Evolutionary conservation across 2,888 invertebrate genomes (phyloP), one percentile per base, ranked within the genome.

Genomic region (Drosophila colorata): DNA sequence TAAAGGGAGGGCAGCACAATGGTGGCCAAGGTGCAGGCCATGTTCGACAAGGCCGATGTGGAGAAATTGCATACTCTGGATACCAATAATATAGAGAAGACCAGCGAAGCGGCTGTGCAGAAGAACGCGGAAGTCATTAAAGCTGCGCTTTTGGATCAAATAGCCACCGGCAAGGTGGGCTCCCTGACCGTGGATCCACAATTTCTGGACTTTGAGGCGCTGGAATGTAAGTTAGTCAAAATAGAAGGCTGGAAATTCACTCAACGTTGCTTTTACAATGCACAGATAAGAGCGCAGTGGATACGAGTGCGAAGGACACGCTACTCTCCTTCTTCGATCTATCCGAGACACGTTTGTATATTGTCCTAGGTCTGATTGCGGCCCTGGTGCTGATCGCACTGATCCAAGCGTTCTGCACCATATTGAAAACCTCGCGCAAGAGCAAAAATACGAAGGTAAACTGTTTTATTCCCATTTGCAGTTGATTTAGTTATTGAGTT

Each of bases 331-430:
- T 94, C 93, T 96, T 94, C 92, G 94, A 94, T 48, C 90, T 95
- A 46, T 95, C 96, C 0, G 95, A 95, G 86, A 95, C 95, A 14
- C 96, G 97, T 88, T 93, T 97, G 67, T 97, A 96, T 93, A 95
- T 96, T 68, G 96, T 97, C 41, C 93, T 96, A 65, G 97, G 96
- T 7, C 96, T 97, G 80, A 95, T 97, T 60, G 95, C 94, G 0
- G 97, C 97, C 0, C 92, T 98, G 43, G 93, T 97, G 33, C 93
- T 97, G 18, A 94, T 98, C 40, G 96, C 97, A 0, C 84, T 97
- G 11, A 93, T 98, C 47, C 98, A 98, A 93, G 97, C 97, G 0
- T 95, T 93, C 52, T 97, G 97, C 90, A 97, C 97, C 2, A 94
- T 98, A 47, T 95, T 96, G 91, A 94, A 95, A 84, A 94, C 95